Conservation (phyloP, 2,113 vertebrate genomes). For the Archocentrus centrarchus region DNA sequence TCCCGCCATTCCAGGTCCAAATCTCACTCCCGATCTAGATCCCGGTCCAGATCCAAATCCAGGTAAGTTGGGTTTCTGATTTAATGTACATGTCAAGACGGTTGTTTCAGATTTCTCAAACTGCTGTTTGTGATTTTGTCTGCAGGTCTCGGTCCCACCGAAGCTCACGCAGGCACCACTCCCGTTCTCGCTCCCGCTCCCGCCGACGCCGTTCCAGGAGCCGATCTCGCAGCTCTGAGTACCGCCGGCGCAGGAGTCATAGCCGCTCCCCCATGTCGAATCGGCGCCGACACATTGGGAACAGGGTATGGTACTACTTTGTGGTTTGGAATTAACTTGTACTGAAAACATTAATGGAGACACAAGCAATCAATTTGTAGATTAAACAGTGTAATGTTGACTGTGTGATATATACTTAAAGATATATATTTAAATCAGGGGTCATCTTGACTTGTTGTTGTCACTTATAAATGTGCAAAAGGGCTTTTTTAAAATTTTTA, state of each 20-base stretch:
- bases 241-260: slow-evolving; percentile 67
- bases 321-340: not conserved
- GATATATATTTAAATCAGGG: not conserved
- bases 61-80: slow-evolving; percentile 31
- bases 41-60: slow-evolving; percentile 77
- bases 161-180: slow-evolving; percentile 72
- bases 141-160: slow-evolving; percentile 71
- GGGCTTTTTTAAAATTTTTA: not conserved
- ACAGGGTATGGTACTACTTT: slow-evolving; percentile 54
- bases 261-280: slow-evolving; percentile 76
- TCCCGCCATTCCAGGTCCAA: slow-evolving; percentile 85
- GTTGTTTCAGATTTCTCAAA: not conserved
- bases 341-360: not conserved
- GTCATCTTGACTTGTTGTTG: no score
- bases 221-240: slow-evolving; percentile 69
- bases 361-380: not conserved
- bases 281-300: slow-evolving; percentile 73
- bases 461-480: not conserved
- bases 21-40: slow-evolving; percentile 74
- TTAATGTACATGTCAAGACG: not conserved
- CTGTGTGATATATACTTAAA: not conserved
- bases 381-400: not conserved
- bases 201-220: slow-evolving; percentile 65
- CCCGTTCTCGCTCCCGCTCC: slow-evolving; percentile 72
- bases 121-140: not conserved